Evolutionary conservation across 2,888 invertebrate species (phyloP), one percentile per base, ranked within the genome.

Genomic region (Coleophora flavipennella): DNA sequence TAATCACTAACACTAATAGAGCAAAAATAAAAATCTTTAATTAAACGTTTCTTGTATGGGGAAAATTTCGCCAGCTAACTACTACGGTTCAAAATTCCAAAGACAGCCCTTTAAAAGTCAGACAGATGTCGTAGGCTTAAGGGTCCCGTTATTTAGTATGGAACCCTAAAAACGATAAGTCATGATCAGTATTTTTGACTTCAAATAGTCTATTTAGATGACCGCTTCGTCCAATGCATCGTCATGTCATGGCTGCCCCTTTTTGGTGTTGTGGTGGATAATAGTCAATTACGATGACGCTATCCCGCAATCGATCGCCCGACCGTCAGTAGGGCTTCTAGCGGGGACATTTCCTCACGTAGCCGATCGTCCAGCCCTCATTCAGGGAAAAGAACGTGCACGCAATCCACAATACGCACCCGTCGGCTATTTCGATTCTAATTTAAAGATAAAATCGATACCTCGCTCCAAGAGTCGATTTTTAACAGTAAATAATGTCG

Each of bases 311-410:
- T 60, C 60, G 55, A 65, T 67, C 52, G 53, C 6, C n/a, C 6
- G 20, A 20, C 20, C 6, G 20, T 3, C 44, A 56, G 59, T 57
- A 61, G 56, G 52, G 53, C 53, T 57, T 45, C 49, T 46, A 11
- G 44, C n/a, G 58, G 65, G 62, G 61, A 67, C 68, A 69, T 69
- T 62, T 59, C 57, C 55, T 69, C 73, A 74, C 74, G 74, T 71
- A 65, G 55, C 49, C 57, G 48, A 59, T 57, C 53, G 62, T 55
- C n/a, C 55, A 65, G 64, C 62, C 65, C 69, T 62, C 62, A 55
- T 63, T 62, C 64, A 64, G 58, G 62, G 65, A 65, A 59, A 55
- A 49, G 41, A 57, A 74, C 76, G 74, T 75, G 76, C 62, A 58
- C 61, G 63, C 61, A 70, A 69, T 75, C 55, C 53, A 57, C 55